Conservation (phyloP, 1,140 invertebrate genomes). For the Nebria ingens region DNA sequence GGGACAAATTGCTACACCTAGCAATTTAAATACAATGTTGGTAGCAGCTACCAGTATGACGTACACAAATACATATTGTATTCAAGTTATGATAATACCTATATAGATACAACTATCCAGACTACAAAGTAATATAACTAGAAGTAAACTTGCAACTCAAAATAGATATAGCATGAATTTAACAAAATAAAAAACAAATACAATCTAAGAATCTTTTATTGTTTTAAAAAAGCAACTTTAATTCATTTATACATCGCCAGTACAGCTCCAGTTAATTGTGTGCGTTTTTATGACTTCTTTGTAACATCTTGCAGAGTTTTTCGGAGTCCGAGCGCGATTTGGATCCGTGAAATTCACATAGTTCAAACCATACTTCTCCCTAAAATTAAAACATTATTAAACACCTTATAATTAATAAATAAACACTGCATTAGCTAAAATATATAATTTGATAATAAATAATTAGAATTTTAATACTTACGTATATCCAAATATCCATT, state of each 20-base stretch:
- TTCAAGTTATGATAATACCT: not conserved
- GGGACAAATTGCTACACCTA: not conserved
- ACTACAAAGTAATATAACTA: too few species aligned
- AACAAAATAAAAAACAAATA: too few species aligned
- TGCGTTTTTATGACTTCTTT: not conserved
- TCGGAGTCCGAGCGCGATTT: not conserved
- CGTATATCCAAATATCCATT: conserved; percentile 43
- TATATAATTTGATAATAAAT: too few species aligned
- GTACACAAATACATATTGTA: not conserved
- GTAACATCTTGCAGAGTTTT: conserved; percentile 2
- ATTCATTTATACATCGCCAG: not conserved
- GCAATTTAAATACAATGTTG: conserved; percentile 6
- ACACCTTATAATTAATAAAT: too few species aligned
- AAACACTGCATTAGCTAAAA: too few species aligned
- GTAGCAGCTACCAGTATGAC: not conserved
- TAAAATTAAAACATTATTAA: not conserved
- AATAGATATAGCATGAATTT: too few species aligned
- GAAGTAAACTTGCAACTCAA: too few species aligned
- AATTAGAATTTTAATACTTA: conserved; percentile 20
- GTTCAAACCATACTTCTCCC: conserved; percentile 35
- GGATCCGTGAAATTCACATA: conserved; percentile 38
- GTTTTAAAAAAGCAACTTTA: not conserved
- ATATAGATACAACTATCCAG: not conserved
- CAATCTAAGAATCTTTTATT: too few species aligned
- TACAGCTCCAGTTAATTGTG: not conserved